phyloP scores from a whole-genome alignment of 2,888 invertebrate genomes.

The Odontothrips loti region DNA sequence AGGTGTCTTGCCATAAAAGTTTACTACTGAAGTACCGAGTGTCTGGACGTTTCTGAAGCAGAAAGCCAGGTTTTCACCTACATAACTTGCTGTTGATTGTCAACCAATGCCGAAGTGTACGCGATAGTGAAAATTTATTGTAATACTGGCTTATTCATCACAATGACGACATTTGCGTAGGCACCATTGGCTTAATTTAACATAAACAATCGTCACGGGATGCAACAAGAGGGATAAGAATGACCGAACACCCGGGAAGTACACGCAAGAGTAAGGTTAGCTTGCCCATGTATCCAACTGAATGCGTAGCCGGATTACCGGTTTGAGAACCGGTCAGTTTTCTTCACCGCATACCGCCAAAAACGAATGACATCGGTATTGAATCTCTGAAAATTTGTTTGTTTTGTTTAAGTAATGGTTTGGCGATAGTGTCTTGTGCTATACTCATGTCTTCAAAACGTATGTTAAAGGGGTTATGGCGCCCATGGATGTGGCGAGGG shows the following conservation, averaged over 20 bases:
- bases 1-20: not conserved
- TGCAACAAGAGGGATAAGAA: not conserved
- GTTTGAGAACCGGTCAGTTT: not conserved
- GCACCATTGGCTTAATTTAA: no score
- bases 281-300: not conserved
- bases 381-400: no score
- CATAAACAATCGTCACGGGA: not conserved
- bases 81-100: conserved; percentile 15
- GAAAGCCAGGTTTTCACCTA: not conserved
- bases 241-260: not conserved
- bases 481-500: not conserved
- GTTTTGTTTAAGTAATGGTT: no score
- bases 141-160: no score
- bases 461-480: not conserved
- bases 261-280: not conserved
- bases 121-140: not conserved
- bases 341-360: no score
- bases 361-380: no score
- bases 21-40: not conserved
- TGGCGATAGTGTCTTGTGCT: no score
- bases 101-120: not conserved
- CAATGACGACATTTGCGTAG: no score
- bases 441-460: no score
- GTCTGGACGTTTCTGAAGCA: not conserved
- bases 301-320: not conserved